Evolutionary conservation across 1,140 invertebrate species (phyloP), one percentile per base, ranked within the genome.

Genomic region (Macrocentrus cingulum): DNA sequence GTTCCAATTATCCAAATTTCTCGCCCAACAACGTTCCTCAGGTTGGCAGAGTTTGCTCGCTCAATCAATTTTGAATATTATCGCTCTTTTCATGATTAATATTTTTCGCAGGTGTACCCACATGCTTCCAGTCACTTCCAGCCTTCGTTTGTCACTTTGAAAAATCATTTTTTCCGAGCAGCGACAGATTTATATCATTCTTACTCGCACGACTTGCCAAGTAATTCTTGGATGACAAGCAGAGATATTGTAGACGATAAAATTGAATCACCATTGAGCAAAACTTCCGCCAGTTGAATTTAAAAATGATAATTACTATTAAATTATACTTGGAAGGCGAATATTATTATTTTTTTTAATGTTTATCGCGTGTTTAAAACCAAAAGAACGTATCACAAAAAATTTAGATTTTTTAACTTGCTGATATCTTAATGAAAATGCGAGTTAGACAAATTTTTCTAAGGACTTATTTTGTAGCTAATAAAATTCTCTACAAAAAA

Each of bases 231-330:
- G 58, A 57, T 39, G 32, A 42, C 59, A 23, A 11, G n/a, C 42
- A 56, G 60, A 15, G 58, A 16, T 13, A 56, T 25, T 16, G 55
- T 72, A 2, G 66, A 71, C 44, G 68, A 72, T 52, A 72, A 72
- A 46, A 69, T 71, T 22, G 63, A 64, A 25, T 29, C 62, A 13
- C 70, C 70, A n/a, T 51, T 72, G 5, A 67, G 66, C 25, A 67
- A 62, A 51, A 64, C 63, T 18, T 36, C 53, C 44, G 4, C 23
- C 6, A 7, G 11, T 7, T 34, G 11, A 34, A 34, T 34, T 7
- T 7, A 34, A 11, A 39, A 3, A 39, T 8, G 13, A 51, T 51
- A 20, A 49, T 16, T 29, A 49, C 23, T 29, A 49, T 9, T 49
- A 49, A 49, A 48, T 22, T 25, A 9, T n/a, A 9, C 9, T 45